phyloP scores from a whole-genome alignment of 2,113 vertebrate genomes.

The Tricholaema leucomelas region DNA sequence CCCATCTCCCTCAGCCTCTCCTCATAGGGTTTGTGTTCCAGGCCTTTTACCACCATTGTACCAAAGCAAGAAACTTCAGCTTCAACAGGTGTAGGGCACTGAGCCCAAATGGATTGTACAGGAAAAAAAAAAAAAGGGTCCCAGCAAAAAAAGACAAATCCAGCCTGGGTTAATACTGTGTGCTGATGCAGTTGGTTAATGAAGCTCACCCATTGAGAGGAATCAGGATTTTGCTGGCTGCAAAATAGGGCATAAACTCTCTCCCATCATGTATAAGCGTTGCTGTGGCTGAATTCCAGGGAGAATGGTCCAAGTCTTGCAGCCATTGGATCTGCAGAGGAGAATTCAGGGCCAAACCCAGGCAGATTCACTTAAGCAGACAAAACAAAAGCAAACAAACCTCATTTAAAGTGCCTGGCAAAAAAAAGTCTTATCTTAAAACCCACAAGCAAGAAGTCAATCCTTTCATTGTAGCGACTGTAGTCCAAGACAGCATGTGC shows the following conservation, averaged over 20 bases:
- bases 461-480: neutral
- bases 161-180: neutral
- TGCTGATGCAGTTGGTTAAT: neutral
- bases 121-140: neutral
- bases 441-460: neutral
- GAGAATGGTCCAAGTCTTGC: neutral
- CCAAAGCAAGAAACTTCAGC: neutral
- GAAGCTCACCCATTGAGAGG: too few species aligned
- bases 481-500: neutral
- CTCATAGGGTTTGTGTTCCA: too few species aligned
- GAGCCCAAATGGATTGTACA: neutral
- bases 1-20: too few species aligned
- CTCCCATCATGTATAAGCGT: neutral
- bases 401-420: neutral
- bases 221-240: neutral
- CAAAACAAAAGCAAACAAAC: neutral
- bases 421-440: too few species aligned
- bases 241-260: neutral
- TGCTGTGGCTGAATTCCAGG: neutral
- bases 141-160: neutral
- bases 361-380: neutral
- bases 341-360: neutral
- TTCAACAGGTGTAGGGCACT: neutral
- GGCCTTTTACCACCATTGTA: too few species aligned
- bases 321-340: neutral